These are phyloP conservation scores for Blastobasis adustella DNA, from an alignment of 2,888 invertebrate genomes.

Conservation along the genomic window DNA sequence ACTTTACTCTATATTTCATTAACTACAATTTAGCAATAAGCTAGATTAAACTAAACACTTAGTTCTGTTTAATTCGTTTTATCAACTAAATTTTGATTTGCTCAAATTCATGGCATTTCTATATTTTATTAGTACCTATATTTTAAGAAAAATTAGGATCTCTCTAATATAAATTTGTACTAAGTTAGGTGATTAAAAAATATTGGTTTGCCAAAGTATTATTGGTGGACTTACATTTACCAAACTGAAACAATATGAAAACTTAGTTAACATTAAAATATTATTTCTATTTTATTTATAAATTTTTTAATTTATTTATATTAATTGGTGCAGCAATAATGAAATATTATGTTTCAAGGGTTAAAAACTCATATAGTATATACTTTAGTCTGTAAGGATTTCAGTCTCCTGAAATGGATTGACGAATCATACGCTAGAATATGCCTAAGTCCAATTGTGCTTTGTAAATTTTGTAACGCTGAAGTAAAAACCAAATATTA, in stretches of 20 bases:
- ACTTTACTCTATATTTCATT: conserved; percentile 1
- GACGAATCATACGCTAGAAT: conserved; percentile 73
- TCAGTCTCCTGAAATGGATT: conserved; percentile 49
- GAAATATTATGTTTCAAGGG: conserved; percentile 35
- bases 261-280: conserved; percentile 5
- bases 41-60: no score
- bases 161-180: conserved; percentile 31
- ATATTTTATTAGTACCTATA: conserved; percentile 36
- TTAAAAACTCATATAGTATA: conserved; percentile 48
- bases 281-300: conserved; percentile 18
- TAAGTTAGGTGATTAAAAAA: conserved; percentile 2
- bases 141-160: conserved; percentile 43
- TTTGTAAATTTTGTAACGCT: conserved; percentile 62
- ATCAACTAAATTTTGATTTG: conserved; percentile 49
- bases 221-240: conserved; percentile 46
- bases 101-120: conserved; percentile 71
- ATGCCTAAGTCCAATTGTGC: conserved; percentile 68
- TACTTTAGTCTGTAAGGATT: conserved; percentile 14
- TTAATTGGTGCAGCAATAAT: conserved; percentile 45
- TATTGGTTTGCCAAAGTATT: conserved; percentile 34
- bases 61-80: conserved; percentile 9
- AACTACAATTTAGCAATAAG: neutral
- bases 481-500: conserved; percentile 54
- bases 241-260: conserved; percentile 17
- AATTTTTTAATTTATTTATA: conserved; percentile 29